A percentile compares a stretch with the other conserved stretches of the same genome.
phyloP scores from a whole-genome alignment of 2,113 vertebrate species.

The Uria aalge region DNA sequence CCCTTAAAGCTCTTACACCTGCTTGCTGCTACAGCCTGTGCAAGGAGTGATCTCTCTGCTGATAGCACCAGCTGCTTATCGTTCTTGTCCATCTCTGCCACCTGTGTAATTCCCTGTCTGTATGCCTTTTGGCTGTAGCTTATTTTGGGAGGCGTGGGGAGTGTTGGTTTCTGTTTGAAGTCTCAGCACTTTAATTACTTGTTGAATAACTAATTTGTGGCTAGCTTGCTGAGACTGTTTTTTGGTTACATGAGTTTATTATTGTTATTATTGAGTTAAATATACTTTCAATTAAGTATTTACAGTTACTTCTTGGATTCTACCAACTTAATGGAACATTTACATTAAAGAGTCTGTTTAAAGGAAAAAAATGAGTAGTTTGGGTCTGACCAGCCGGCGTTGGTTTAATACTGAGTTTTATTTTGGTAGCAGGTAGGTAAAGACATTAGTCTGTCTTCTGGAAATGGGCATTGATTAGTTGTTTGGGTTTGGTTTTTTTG shows the following conservation, averaged over 20 bases:
- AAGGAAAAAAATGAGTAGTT: neutral
- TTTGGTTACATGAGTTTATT: neutral
- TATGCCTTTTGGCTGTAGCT: neutral
- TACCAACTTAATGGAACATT: neutral
- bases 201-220: neutral
- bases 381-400: neutral
- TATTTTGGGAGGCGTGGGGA: neutral
- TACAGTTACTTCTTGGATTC: neutral
- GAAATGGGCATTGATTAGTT: neutral
- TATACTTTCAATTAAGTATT: neutral
- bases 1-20: neutral
- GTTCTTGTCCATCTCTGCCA: neutral
- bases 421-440: neutral
- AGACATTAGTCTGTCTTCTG: neutral
- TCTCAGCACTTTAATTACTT: neutral
- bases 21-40: neutral
- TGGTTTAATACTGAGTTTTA: neutral
- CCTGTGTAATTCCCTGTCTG: neutral
- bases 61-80: neutral
- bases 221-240: neutral
- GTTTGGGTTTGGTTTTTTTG: neutral
- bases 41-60: neutral
- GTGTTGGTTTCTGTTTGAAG: neutral
- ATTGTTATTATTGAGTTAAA: neutral
- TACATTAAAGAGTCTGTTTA: neutral